phyloP scores from a whole-genome alignment of 2,797 vertebrate genomes.

The Paramormyrops hopkinsi region DNA sequence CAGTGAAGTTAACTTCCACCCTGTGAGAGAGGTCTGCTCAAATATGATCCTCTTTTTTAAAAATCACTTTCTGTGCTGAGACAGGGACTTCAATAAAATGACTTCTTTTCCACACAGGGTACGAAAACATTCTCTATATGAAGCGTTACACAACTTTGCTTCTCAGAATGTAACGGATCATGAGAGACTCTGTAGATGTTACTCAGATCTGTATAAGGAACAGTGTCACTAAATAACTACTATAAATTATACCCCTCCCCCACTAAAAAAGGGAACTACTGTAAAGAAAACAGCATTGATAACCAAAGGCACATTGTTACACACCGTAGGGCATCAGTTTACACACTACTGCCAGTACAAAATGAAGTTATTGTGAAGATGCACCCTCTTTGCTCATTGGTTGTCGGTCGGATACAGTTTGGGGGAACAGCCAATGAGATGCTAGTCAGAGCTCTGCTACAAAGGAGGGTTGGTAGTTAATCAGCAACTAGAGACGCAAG shows the following conservation, averaged over 20 bases:
- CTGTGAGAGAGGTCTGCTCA: slow-evolving; percentile 35
- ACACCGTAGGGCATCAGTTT: slow-evolving; percentile 72
- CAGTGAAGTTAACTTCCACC: slow-evolving; percentile 57
- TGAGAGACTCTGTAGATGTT: slow-evolving; percentile 35
- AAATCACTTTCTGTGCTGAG: slow-evolving; percentile 31
- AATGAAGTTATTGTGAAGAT: slow-evolving; percentile 34
- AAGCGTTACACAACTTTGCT: neutral
- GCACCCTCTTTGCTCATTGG: slow-evolving; percentile 34
- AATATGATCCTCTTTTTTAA: neutral
- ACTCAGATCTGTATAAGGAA: slow-evolving; percentile 35
- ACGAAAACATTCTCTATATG: neutral
- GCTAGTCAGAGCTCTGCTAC: neutral
- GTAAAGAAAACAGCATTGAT: slow-evolving; percentile 57
- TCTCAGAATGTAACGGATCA: slow-evolving; percentile 21
- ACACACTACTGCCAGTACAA: slow-evolving; percentile 54
- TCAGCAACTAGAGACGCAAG: neutral
- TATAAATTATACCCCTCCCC: slow-evolving; percentile 38
- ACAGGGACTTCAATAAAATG: neutral
- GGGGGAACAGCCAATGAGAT: slow-evolving; percentile 20
- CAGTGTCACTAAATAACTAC: slow-evolving; percentile 9
- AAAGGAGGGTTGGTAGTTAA: neutral
- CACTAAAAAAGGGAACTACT: slow-evolving; percentile 59
- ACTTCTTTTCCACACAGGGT: neutral
- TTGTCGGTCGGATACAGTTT: slow-evolving; percentile 32
- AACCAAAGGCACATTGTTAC: slow-evolving; percentile 84